Evolutionary conservation across 2,113 vertebrate species (phyloP), one percentile per base, ranked within the genome.

Genomic region (Azemiops feae): DNA sequence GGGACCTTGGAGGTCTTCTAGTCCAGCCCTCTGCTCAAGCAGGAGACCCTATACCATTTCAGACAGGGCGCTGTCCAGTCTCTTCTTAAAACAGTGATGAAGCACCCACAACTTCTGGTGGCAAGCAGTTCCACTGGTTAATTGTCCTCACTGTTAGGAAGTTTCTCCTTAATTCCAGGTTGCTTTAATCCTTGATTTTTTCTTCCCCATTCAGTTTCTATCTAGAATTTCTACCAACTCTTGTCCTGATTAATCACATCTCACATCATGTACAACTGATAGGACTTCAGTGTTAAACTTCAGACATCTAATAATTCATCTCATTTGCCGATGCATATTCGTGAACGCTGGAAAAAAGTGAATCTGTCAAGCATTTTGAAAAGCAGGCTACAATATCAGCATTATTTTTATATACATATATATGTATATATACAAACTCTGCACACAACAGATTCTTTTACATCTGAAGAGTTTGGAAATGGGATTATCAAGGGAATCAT

Each of bases 381-480:
- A 86, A 30, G 22, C 93, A 89, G 50, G 87, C 16, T 91, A 54
- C 43, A 11, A 85, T 96, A 88, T 74, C 94, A 96, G 94, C 95
- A 1, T 92, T 93, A 89, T 5, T 93, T 95, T 91, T 50, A 50
- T 50, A 50, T 50, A 50, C 8, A 50, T 50, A 50, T 7, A 50
- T 50, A 50, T 50, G 9, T 47, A 47, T 50, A 50, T 50, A 50
- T 10, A 45, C 4, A 60, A 7, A 34, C 2, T 1, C n/a, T 14
- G 7, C 16, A 20, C 6, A 81, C 18, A 92, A 58, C 22, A 0
- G 92, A 93, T 94, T 96, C 25, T 89, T 96, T 90, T 91, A 90
- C 85, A 95, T 14, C n/a, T 95, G 95, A 95, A 86, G 88, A 93
- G 54, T 95, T 88, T 95, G 86, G 94, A 95, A 96, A 95, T 18